Percentiles rank a stretch among this genome's conserved stretches.
phyloP scores from a whole-genome alignment of 2,888 invertebrate genomes.

The Parnassius apollo region DNA sequence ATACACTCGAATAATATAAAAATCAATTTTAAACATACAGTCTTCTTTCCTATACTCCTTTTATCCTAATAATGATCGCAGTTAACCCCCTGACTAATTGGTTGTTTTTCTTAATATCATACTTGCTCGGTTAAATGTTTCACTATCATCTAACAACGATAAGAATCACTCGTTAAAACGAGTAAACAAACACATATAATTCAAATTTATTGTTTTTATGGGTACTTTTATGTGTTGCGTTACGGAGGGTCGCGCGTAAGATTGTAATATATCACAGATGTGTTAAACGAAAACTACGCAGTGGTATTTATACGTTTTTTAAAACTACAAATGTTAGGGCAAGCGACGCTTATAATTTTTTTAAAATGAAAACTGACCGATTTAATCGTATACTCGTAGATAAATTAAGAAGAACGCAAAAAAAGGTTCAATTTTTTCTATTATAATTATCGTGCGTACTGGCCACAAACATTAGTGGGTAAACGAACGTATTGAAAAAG shows the following conservation, averaged over 20 bases:
- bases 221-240: constrained; percentile 40
- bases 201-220: constrained; percentile 53
- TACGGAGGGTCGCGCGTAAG: constrained; percentile 20
- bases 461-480: too few species aligned
- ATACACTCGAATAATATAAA: too few species aligned
- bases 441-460: too few species aligned
- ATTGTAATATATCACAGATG: constrained; percentile 66
- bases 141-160: constrained; percentile 14
- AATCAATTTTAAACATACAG: too few species aligned
- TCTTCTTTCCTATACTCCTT: too few species aligned
- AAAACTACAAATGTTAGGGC: too few species aligned
- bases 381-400: too few species aligned
- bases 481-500: too few species aligned
- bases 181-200: constrained; percentile 51
- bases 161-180: constrained; percentile 32
- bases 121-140: constrained; percentile 1
- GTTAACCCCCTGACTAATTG: constrained; percentile 4
- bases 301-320: constrained; percentile 66
- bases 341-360: too few species aligned
- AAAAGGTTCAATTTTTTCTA: too few species aligned
- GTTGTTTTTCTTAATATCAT: constrained; percentile 5
- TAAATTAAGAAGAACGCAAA: too few species aligned
- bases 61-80: background rate
- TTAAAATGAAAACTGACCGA: too few species aligned
- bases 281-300: constrained; percentile 53